Conservation (phyloP, 2,797 vertebrate species). For the Podarcis lilfordi region DNA sequence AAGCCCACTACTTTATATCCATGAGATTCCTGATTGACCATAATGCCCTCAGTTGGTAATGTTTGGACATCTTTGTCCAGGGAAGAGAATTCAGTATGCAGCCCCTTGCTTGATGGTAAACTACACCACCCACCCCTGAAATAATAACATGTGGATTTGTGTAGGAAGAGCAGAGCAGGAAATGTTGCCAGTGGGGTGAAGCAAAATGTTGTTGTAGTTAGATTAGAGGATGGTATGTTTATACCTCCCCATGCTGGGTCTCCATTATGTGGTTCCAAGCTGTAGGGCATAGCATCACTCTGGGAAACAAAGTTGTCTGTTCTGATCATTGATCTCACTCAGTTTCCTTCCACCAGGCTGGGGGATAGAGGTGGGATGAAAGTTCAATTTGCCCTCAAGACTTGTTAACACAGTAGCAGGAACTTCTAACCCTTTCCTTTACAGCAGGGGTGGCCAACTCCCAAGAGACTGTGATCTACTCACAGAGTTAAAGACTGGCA, state of each 20-base stretch:
- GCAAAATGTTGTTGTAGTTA: neutral
- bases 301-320: constrained; percentile 9
- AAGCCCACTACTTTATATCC: neutral
- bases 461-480: too few species aligned
- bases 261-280: constrained; percentile 13
- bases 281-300: neutral
- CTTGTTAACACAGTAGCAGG: constrained; percentile 5
- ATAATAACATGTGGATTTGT: neutral
- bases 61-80: neutral
- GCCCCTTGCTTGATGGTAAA: rapidly evolving
- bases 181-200: neutral
- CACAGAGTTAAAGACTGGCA: too few species aligned
- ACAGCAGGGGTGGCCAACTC: rapidly evolving
- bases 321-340: constrained; percentile 53
- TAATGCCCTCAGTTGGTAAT: neutral
- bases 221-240: constrained; percentile 33
- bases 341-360: rapidly evolving
- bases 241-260: constrained; percentile 19
- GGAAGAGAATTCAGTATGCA: rapidly evolving
- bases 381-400: constrained; percentile 56
- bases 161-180: neutral
- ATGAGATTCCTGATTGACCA: neutral
- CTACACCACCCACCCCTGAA: neutral
- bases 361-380: constrained; percentile 22
- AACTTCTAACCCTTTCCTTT: constrained; percentile 23